Percentiles rank a stretch among this genome's conserved stretches.
Conservation (phyloP, 2,113 vertebrate species). For the Sorex araneus region DNA sequence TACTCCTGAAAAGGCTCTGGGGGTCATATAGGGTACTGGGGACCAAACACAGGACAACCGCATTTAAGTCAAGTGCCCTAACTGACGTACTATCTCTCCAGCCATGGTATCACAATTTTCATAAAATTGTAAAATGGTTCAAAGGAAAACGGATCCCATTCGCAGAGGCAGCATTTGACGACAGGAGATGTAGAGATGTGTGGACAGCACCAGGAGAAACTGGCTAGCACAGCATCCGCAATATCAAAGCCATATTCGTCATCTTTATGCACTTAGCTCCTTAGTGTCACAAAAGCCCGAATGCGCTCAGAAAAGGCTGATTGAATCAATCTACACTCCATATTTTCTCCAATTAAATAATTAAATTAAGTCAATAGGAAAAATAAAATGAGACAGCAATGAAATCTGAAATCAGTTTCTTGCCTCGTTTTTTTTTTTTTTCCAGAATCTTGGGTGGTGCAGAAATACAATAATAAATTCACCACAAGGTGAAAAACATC, state of each 20-base stretch:
- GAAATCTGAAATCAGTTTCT: conserved; percentile 56
- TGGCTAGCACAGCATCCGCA: background rate
- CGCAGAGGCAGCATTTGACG: background rate
- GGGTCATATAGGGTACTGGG: too few relatives aligned
- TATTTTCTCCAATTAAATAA: conserved; percentile 1
- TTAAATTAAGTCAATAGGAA: conserved; percentile 51
- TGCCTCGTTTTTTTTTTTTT: conserved; percentile 52
- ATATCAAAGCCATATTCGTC: background rate
- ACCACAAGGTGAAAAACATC: conserved; percentile 55
- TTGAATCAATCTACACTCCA: conserved; percentile 39
- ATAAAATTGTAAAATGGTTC: background rate
- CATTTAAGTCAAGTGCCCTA: too few relatives aligned
- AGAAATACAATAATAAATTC: background rate
- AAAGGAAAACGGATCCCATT: conserved; percentile 6
- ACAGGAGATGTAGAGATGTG: background rate
- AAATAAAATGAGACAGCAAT: conserved; percentile 45
- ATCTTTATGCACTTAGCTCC: background rate
- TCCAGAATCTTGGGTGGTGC: background rate
- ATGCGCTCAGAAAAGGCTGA: background rate
- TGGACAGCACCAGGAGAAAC: background rate
- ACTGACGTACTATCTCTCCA: too few relatives aligned
- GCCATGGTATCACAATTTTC: background rate
- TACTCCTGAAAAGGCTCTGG: too few relatives aligned
- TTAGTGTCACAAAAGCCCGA: background rate
- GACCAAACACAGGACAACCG: too few relatives aligned